A percentile compares a stretch with the other conserved stretches of the same genome.
Conservation (phyloP, 1,140 invertebrate species). For the Camponotus pennsylvanicus region DNA sequence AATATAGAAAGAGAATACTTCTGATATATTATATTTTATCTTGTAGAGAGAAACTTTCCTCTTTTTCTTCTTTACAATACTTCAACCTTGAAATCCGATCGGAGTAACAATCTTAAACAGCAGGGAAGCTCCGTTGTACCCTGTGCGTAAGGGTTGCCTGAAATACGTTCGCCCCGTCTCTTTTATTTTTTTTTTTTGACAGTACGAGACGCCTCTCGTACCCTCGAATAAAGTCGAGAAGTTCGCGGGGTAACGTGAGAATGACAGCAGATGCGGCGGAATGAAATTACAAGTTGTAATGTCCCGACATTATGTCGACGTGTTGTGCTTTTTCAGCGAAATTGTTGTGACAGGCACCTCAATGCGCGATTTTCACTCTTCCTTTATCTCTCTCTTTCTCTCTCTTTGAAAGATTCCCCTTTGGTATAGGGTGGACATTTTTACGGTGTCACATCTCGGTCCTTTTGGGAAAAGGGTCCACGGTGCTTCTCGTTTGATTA, state of each 20-base stretch:
- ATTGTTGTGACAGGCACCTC: constrained; percentile 82
- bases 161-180: constrained; percentile 73
- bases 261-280: constrained; percentile 82
- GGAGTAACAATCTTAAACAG: constrained; percentile 55
- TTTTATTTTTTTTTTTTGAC: constrained; percentile 54
- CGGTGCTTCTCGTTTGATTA: constrained; percentile 52
- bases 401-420: constrained; percentile 59
- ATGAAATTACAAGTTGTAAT: constrained; percentile 80
- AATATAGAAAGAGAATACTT: constrained; percentile 18
- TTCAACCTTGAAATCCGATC: constrained; percentile 57
- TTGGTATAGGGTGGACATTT: constrained; percentile 72
- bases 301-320: constrained; percentile 62
- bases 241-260: constrained; percentile 78
- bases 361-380: constrained; percentile 66
- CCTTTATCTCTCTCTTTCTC: constrained; percentile 22
- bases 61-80: constrained; percentile 44
- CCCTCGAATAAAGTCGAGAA: constrained; percentile 69
- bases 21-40: background rate
- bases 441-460: constrained; percentile 75
- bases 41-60: background rate
- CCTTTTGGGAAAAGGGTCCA: constrained; percentile 78
- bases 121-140: constrained; percentile 65
- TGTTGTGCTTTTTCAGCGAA: constrained; percentile 79
- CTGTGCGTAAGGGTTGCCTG: constrained; percentile 72
- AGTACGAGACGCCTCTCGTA: constrained; percentile 40